phyloP scores from a whole-genome alignment of 2,797 vertebrate genomes.

The Sylvia borin region DNA sequence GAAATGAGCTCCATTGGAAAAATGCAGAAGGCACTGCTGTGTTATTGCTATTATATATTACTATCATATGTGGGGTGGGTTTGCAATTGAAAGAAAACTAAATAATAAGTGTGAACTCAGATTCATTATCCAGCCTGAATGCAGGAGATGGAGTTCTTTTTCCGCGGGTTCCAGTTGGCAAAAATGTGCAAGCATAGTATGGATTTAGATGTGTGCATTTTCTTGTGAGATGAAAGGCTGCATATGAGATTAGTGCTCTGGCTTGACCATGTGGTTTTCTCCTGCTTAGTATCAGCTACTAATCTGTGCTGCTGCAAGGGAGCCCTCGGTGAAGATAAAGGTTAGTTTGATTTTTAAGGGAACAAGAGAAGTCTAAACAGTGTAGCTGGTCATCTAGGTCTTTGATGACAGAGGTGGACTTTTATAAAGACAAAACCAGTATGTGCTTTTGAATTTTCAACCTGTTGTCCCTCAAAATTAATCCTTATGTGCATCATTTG shows the following conservation, averaged over 20 bases:
- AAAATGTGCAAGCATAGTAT: neutral
- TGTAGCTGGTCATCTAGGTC: neutral
- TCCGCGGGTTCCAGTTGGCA: neutral
- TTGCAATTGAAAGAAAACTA: neutral
- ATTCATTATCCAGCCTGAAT: neutral
- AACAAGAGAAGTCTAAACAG: neutral
- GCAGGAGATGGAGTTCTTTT: neutral
- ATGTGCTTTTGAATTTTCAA: neutral
- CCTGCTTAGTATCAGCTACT: neutral
- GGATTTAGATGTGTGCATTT: neutral
- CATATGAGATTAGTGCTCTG: neutral
- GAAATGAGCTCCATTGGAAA: neutral
- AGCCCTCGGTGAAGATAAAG: neutral
- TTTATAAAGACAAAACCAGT: neutral
- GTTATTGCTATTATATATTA: neutral
- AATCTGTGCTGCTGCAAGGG: neutral
- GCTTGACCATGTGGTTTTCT: neutral
- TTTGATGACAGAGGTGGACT: neutral
- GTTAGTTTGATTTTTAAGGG: neutral
- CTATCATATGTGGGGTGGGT: neutral
- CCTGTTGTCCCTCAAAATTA: neutral
- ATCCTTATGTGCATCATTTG: fast-evolving
- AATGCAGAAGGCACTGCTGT: neutral
- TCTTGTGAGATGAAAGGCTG: neutral
- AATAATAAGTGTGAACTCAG: neutral